A percentile compares a stretch with the other conserved stretches of the same genome.
Conservation (phyloP, 2,113 vertebrate species). For the Syrmaticus mikado region DNA sequence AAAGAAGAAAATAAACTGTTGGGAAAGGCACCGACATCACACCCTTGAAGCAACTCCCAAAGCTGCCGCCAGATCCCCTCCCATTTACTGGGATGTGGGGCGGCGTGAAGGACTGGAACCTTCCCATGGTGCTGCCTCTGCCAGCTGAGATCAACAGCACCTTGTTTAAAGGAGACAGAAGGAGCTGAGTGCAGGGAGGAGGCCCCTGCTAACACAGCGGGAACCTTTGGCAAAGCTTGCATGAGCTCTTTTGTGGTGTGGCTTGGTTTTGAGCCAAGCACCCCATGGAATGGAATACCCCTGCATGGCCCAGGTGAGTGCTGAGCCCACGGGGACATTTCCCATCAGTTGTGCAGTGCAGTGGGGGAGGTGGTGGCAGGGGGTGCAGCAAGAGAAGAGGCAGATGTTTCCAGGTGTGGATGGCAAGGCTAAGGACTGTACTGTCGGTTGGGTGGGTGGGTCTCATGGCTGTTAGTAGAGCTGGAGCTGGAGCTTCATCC, state of each 20-base stretch:
- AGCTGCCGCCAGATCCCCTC: not conserved
- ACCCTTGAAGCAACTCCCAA: not conserved
- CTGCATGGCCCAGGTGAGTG: not conserved
- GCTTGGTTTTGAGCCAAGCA: not conserved
- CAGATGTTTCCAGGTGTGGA: conserved; percentile 16
- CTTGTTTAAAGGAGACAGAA: not conserved
- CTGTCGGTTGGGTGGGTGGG: conserved; percentile 2
- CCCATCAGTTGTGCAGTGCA: not conserved
- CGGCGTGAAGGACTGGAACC: not conserved
- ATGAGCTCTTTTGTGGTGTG: not conserved
- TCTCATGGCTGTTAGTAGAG: conserved; percentile 82
- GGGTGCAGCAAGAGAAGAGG: conserved; percentile 40
- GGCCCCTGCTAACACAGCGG: not conserved
- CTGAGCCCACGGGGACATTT: not conserved
- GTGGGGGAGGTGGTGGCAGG: conserved; percentile 17
- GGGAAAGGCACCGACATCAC: not conserved
- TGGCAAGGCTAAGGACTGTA: conserved; percentile 16
- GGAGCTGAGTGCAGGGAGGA: not conserved
- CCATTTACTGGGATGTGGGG: not conserved
- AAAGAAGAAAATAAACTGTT: not conserved
- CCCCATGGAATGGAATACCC: not conserved
- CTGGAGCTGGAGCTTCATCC: conserved; percentile 89
- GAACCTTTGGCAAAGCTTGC: not conserved
- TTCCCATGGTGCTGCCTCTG: not conserved
- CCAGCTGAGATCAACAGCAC: not conserved